These are phyloP conservation scores for Oryzias javanicus DNA, from an alignment of 2,113 vertebrate species.

Conservation along the genomic window DNA sequence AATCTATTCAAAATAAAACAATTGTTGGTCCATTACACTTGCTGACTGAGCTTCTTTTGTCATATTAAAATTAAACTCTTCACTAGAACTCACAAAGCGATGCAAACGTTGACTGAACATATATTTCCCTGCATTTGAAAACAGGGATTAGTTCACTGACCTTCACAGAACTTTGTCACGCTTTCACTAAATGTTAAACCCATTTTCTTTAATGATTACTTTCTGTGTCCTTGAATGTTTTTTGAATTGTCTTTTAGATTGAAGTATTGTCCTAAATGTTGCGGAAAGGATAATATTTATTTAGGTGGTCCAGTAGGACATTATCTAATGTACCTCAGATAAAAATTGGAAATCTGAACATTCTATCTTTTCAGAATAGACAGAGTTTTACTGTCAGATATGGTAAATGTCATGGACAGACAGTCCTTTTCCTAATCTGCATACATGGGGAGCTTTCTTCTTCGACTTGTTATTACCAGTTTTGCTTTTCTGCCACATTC, in stretches of 20 bases:
- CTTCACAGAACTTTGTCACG: not conserved
- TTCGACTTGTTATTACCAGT: no score
- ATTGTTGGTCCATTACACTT: no score
- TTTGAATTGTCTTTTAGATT: not conserved
- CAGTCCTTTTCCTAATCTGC: no score
- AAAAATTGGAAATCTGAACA: not conserved
- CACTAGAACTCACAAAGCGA: no score
- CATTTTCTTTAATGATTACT: constrained; percentile 18
- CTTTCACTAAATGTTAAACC: constrained; percentile 3
- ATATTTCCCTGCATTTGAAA: not conserved
- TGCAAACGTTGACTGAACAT: not conserved
- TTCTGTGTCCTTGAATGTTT: not conserved
- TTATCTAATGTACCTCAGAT: not conserved
- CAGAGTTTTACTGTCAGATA: not conserved
- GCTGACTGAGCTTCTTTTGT: no score
- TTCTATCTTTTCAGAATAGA: no score
- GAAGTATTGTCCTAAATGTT: not conserved
- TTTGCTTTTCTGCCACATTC: no score
- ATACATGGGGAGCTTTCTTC: no score
- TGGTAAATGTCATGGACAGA: no score
- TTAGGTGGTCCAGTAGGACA: not conserved
- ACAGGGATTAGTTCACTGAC: not conserved
- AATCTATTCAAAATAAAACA: no score
- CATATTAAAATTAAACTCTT: no score
- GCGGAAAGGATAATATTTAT: not conserved